Base-by-base conservation (phyloP, 2,888 invertebrate genomes). In the Eupithecia centaureata region DNA sequence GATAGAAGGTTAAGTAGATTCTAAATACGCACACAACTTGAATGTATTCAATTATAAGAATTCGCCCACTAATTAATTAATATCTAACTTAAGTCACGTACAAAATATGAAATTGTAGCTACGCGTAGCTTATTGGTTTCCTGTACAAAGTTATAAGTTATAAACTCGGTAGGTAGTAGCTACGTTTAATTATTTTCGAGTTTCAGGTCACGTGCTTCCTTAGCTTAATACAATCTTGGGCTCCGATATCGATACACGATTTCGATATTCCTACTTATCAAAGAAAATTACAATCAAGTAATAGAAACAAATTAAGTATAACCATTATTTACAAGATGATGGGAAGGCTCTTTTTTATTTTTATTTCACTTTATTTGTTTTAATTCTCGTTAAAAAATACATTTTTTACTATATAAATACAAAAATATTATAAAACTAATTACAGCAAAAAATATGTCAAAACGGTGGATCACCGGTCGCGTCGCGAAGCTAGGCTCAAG, bases 191-290 rank as follows among this genome's bases (percentile, higher is more conserved):
- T 73, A 76, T 74, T 76, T 72, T 68, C 73, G 72, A 69, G 67
- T 77, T 79, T 80, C 83, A 76, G 75, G 79, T 83, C 83, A 84
- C 83, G 82, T 73, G 63, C 73, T 67, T 58, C 63, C 71, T 65
- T 72, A 72, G 74, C 70, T 67, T 81, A 76, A 76, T 75, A 76
- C 72, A 76, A 79, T 77, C 72, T 28, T 57, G 57, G 54, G 54
- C 27, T 28, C 4, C 30, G 54, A 56, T n/a, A 28, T 28, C 54
- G 27, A 28, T 28, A 30, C 28, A n/a, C 27, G 28, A n/a, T 56
- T 56, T 28, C 28, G n/a, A 27, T 27, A 27, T 15, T 13, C 1
- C 2, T 18, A 42, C 38, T 47, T 22, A 42, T n/a, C n/a, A n/a
- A n/a, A n/a, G n/a, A n/a, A n/a, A n/a, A n/a, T n/a, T n/a, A n/a